phyloP scores from a whole-genome alignment of 1,140 invertebrate species.

The Listronotus oregonensis region DNA sequence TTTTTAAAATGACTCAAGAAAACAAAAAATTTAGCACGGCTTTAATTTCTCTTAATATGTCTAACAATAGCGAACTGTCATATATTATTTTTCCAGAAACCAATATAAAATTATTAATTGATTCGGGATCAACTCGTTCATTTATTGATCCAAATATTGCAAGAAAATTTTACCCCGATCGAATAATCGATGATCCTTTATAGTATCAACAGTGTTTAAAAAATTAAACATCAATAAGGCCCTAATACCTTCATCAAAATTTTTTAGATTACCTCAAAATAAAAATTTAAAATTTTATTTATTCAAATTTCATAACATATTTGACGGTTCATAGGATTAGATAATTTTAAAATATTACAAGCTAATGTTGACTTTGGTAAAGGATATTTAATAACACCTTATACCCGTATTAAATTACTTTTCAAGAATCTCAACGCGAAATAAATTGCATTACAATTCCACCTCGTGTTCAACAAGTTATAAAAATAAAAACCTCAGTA shows the following conservation, averaged over 20 bases:
- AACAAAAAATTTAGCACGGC: not conserved
- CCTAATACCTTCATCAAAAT: not conserved
- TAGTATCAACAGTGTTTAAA: slow-evolving; percentile 7
- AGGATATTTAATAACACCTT: slow-evolving; percentile 10
- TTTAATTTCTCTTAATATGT: slow-evolving; percentile 18
- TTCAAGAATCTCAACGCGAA: not conserved
- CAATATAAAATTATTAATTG: slow-evolving; percentile 22
- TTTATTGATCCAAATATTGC: slow-evolving; percentile 13
- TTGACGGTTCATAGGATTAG: slow-evolving; percentile 16
- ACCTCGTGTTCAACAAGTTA: slow-evolving; percentile 3
- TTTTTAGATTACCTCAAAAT: not conserved
- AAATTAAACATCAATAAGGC: not conserved
- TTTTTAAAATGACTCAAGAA: not conserved
- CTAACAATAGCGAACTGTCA: slow-evolving; percentile 11
- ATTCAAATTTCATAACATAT: slow-evolving; percentile 22
- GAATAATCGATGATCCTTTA: slow-evolving; percentile 5
- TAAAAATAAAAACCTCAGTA: slow-evolving; percentile 18
- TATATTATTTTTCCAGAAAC: slow-evolving; percentile 24
- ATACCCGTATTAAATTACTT: slow-evolving; percentile 8
- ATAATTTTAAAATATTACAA: slow-evolving; percentile 15
- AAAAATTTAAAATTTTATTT: slow-evolving; percentile 20
- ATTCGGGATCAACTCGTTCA: slow-evolving; percentile 20
- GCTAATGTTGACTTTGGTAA: slow-evolving; percentile 6
- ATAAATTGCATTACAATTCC: not conserved
- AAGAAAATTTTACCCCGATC: not conserved